Base-by-base conservation (phyloP, 2,113 vertebrate species). In the Gopherus evgoodei region DNA sequence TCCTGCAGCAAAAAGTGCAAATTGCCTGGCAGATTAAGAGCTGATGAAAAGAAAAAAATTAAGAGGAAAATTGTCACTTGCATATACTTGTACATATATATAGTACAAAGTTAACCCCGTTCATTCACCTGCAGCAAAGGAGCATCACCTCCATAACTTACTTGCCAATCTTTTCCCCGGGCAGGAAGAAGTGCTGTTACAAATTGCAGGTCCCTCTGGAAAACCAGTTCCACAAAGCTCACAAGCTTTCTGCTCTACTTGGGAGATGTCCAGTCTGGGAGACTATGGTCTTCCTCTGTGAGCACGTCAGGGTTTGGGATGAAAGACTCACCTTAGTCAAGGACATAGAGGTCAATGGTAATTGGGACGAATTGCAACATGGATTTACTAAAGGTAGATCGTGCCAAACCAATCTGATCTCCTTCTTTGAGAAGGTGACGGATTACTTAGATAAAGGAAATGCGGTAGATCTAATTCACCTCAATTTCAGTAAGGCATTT, bases 61-160 rank as follows among this genome's bases (percentile, higher is more conserved):
- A 65, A 65, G 62, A 2, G 12, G 75, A 90, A 76, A 91, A 72
- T 69, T 69, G 62, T 69, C 31, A n/a, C 35, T n/a, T 69, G 62
- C 31, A 65, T n/a, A n/a, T 31, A 35, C 31, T 42, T 75, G 10
- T 38, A 75, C 22, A 75, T 42, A 42, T 72, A 69, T 22, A 38
- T 76, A 25, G n/a, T 12, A 62, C 44, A 78, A 50, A 38, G 24
- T 50, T 25, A 69, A 25, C n/a, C 78, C 21, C 24, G 24, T 62
- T 24, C 57, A 44, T 12, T 47, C 8, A 31, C 49, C 17, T 42
- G 69, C 4, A 69, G 35, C 62, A 72, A 76, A 29, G 29, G 50
- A 38, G 78, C 50, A 88, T 88, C 4, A 27, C 3, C 0, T 0
- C 21, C 1, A 1, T 57, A 79, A 79, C 1, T 0, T 5, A 22